Evolutionary conservation across 2,113 vertebrate genomes (phyloP), one percentile per base, ranked within the genome.

Genomic region (Parus major): DNA sequence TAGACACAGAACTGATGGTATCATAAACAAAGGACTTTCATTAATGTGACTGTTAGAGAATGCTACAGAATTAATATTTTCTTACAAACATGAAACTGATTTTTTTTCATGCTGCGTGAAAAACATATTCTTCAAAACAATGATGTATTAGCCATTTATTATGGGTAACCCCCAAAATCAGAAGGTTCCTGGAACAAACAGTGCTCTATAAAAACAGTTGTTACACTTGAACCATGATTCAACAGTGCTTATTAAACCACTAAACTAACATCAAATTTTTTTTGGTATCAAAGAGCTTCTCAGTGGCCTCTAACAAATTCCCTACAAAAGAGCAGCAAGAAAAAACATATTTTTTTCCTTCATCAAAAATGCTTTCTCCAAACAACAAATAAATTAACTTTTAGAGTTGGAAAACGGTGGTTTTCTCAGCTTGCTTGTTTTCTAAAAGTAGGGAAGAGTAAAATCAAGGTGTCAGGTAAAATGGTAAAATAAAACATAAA

Each of bases 1-100:
- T 81, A 86, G 44, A 86, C 41, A 70, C 10, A 78, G 80, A 92
- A 76, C 16, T 56, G 65, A 79, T 84, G 49, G 39, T 88, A 84
- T 49, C 33, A 60, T 18, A 92, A 52, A 94, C 82, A 96, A 94
- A 96, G 60, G 56, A 19, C 44, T 94, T 73, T 88, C 82, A 96
- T 92, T 82, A 92, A 86, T 52, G 39, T 18, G n/a, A 86, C 71
- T 77, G 33, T 35, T 84, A 59, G 31, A 79, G 57, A 91, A 92
- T 0, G 0, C 22, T 64, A 85, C 21, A 89, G 41, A 42, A 80
- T 61, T 73, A 25, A 9, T 70, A 50, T 93, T 65, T 96, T 73
- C 47, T 93, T 56, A 81, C 28, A 84, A 92, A 81, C 17, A 60
- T 29, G 24, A 57, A 27, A 55, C 50, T 41, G 29, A 47, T 55